Percentiles rank a stretch among this genome's conserved stretches.
phyloP scores from a whole-genome alignment of 2,113 vertebrate genomes.

The Lophotis ruficrista region DNA sequence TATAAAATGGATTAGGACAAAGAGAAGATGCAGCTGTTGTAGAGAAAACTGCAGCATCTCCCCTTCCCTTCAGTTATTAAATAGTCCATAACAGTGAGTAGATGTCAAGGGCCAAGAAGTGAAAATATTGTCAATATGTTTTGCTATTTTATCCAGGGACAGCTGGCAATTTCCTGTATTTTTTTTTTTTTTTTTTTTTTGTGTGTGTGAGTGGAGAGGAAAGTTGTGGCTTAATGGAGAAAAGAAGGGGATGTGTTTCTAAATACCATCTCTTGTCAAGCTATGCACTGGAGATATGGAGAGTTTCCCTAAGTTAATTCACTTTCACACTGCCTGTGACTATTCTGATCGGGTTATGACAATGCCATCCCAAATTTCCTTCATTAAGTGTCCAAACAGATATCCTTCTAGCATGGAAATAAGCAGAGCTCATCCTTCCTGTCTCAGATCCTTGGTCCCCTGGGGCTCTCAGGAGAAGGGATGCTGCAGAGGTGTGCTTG shows the following conservation, averaged over 20 bases:
- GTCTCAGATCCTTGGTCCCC: fast-evolving
- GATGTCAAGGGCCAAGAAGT: not conserved
- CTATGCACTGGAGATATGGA: fast-evolving
- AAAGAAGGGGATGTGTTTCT: not conserved
- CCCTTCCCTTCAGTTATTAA: not conserved
- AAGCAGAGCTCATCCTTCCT: too few species aligned
- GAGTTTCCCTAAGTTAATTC: not conserved
- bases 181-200: too few species aligned
- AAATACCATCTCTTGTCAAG: not conserved
- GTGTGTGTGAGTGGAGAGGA: not conserved
- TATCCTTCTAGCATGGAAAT: not conserved
- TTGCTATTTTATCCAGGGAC: not conserved
- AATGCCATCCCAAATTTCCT: not conserved
- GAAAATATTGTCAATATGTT: not conserved
- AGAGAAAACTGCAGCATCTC: not conserved
- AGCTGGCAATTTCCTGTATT: not conserved
- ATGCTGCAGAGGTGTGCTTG: not conserved
- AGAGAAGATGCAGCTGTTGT: not conserved
- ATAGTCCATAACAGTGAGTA: not conserved
- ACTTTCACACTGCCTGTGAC: not conserved
- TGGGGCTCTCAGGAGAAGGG: not conserved
- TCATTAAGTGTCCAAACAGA: not conserved
- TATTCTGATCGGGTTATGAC: not conserved
- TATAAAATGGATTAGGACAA: not conserved
- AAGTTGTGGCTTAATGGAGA: not conserved